Conservation (phyloP, 2,888 invertebrate species). For the Atethmia centrago region DNA sequence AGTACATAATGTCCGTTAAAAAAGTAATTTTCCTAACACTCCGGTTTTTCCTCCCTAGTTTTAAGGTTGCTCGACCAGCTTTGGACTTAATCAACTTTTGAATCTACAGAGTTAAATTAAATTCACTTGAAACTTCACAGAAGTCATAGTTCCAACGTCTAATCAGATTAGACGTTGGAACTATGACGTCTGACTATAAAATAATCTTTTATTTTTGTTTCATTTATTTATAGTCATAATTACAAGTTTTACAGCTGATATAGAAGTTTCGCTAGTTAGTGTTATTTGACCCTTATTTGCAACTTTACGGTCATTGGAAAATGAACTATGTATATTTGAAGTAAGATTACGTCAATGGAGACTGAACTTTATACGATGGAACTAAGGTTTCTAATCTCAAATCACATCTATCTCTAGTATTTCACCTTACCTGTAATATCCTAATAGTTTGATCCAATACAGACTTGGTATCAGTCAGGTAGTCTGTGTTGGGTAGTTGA, state of each 20-base stretch:
- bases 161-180: no score
- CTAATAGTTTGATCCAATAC: slow-evolving; percentile 99
- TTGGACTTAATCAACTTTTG: neutral
- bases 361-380: neutral
- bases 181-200: no score
- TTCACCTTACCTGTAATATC: slow-evolving; percentile 94
- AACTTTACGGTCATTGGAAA: neutral
- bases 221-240: no score
- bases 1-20: no score
- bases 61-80: neutral
- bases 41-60: no score
- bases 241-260: no score
- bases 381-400: no score
- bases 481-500: slow-evolving; percentile 97
- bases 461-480: slow-evolving; percentile 98
- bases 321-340: neutral
- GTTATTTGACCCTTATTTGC: neutral
- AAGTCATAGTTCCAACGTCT: neutral
- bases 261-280: neutral
- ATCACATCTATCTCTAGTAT: no score
- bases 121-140: neutral
- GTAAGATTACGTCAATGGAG: neutral
- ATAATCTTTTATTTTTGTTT: no score
- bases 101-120: neutral
- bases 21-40: no score